Evolutionary conservation across 2,888 invertebrate genomes (phyloP), one percentile per base, ranked within the genome.

Genomic region (Trissolcus japonicus): DNA sequence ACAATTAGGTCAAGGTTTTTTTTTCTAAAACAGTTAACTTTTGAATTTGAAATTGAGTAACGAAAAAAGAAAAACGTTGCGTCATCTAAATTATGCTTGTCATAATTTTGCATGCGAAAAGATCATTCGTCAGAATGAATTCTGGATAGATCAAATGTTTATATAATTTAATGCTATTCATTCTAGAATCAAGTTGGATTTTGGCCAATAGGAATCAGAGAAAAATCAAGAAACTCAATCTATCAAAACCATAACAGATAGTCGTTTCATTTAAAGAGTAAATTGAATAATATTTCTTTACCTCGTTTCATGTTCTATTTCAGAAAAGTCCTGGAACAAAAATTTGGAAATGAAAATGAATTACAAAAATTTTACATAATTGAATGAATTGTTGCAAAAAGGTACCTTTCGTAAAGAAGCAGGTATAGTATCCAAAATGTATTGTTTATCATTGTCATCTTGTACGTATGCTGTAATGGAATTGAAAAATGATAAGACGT

Each of bases 361-460:
- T 14, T 3, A 43, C 43, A 13, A 3, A n/a, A 43, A 11, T 25
- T 25, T 25, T 4, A 25, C 6, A 25, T 3, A 25, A 11, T 4
- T 16, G 14, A 1, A 14, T 6, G 1, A 46, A 46, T 46, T 46
- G 14, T 14, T 16, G 16, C 14, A 14, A 46, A 16, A 1, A 46
- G 14, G 16, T 78, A 90, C 92, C 91, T 91, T 90, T 85, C 91
- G 91, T 86, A 92, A 89, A 79, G 91, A 86, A 80, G 90, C 90
- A 80, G 91, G 90, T 84, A 92, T 90, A 84, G 92, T 92, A 87
- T 93, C 93, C 86, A 92, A 92, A 87, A 94, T 91, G 89, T 94
- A 94, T 87, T 92, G 92, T 81, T 93, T 90, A 83, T 93, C 93
- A 85, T 92, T 93, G 89, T 93, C 93, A 86, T 90, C 93, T 89